These are phyloP conservation scores for Sebastes paucispinis DNA, from an alignment of 2,797 vertebrate genomes.

Conservation along the genomic window DNA sequence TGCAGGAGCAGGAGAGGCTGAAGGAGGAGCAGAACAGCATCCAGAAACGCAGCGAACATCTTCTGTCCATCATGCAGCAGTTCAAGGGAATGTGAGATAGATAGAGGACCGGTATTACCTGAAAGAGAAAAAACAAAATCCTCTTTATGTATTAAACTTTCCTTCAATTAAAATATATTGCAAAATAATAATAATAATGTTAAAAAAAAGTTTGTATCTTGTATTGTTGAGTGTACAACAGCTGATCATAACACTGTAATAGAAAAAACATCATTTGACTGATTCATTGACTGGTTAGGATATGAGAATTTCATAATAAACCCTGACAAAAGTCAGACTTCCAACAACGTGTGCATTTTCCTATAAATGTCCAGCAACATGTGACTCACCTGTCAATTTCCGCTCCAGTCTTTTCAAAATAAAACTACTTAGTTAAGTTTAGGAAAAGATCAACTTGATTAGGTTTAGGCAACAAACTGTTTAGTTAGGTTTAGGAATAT, in stretches of 20 bases:
- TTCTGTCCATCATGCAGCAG: slow-evolving; percentile 88
- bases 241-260: neutral
- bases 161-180: neutral
- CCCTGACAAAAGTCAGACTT: neutral
- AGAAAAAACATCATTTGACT: neutral
- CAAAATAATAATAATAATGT: neutral
- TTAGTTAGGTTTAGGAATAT: no score
- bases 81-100: slow-evolving; percentile 87
- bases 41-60: slow-evolving; percentile 83
- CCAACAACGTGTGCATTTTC: no score
- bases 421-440: no score
- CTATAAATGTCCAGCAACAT: no score
- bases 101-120: neutral
- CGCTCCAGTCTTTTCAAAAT: no score
- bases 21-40: slow-evolving; percentile 82
- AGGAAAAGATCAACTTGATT: no score
- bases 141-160: neutral
- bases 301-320: neutral
- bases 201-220: neutral
- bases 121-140: no score
- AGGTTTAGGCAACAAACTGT: no score
- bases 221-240: neutral
- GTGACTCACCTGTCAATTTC: no score
- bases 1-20: slow-evolving; percentile 77
- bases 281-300: neutral